Evolutionary conservation across 1,140 invertebrate species (phyloP), one percentile per base, ranked within the genome.

Genomic region (Sycobia sp.): DNA sequence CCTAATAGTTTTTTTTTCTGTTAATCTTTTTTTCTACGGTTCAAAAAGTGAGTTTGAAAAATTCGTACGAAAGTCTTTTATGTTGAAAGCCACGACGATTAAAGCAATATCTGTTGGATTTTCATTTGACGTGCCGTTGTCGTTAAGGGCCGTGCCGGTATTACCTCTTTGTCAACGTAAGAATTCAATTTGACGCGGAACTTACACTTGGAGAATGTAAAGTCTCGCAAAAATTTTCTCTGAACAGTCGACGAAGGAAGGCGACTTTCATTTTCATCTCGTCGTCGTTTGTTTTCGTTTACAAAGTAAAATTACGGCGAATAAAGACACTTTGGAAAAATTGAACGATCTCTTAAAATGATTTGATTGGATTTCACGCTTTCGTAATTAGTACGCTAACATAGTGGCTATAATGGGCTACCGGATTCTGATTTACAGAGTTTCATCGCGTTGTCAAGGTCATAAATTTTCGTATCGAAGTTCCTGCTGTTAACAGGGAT

Each of bases 391-490:
- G n/a, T n/a, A n/a, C n/a, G 61, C 69, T 75, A 71, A 61, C 47
- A 72, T 70, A 71, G 71, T 73, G 69, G 18, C 29, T 20, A 29
- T n/a, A n/a, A n/a, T n/a, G n/a, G n/a, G n/a, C n/a, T n/a, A n/a
- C n/a, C n/a, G n/a, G n/a, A n/a, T n/a, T n/a, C n/a, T n/a, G n/a
- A n/a, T n/a, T n/a, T n/a, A n/a, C n/a, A n/a, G n/a, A n/a, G n/a
- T n/a, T n/a, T 23, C 73, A 74, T 74, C 76, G 75, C 66, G 62
- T 79, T 77, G 78, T 71, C 75, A 77, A 79, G 77, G 76, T 76
- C 76, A 74, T 76, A 73, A 69, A 73, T 75, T 64, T 49, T 68
- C n/a, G n/a, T n/a, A n/a, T n/a, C n/a, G n/a, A n/a, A n/a, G n/a
- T n/a, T n/a, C n/a, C n/a, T n/a, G n/a, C n/a, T n/a, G n/a, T n/a